Percentiles rank a stretch among this genome's conserved stretches.
Evolutionary conservation across 2,888 invertebrate species (phyloP).

Genomic region (Drosophila anomalata): DNA sequence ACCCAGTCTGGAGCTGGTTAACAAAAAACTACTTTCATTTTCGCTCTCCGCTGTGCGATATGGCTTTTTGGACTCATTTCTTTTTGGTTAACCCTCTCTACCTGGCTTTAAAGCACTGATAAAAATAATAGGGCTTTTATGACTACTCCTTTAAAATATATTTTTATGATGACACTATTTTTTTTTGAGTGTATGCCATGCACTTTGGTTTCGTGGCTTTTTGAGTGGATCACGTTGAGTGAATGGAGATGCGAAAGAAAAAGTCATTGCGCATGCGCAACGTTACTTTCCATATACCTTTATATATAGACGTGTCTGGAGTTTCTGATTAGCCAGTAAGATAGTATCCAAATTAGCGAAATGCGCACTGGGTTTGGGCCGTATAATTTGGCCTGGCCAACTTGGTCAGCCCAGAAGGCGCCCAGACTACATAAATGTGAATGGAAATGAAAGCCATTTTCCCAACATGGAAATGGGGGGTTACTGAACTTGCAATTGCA

Average conservation of each 20-base stretch:
- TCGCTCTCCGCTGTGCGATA: conserved; percentile 44
- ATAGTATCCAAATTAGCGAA: conserved; percentile 26
- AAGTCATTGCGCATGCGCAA: conserved; percentile 65
- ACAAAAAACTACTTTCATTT: conserved; percentile 70
- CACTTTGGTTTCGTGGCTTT: conserved; percentile 12
- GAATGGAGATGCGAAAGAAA: conserved; percentile 34
- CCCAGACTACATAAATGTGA: conserved; percentile 18
- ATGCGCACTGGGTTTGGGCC: conserved; percentile 23
- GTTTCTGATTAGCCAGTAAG: conserved; percentile 29
- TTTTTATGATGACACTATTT: background rate
- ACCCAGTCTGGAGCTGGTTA: conserved; percentile 41
- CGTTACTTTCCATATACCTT: conserved; percentile 34
- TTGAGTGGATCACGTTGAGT: conserved; percentile 25
- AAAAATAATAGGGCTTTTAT: background rate
- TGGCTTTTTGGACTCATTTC: conserved; percentile 38
- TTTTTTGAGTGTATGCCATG: conserved; percentile 13
- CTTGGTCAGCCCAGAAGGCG: conserved; percentile 30
- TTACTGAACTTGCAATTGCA: conserved; percentile 3
- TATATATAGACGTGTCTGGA: conserved; percentile 48
- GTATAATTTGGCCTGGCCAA: conserved; percentile 11
- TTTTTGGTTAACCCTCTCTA: conserved; percentile 1
- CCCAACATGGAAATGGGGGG: conserved; percentile 13
- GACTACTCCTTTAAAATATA: background rate
- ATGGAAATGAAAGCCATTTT: conserved; percentile 30
- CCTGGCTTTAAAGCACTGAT: background rate